Conservation (phyloP, 1,140 invertebrate genomes). For the Ylistrum balloti region DNA sequence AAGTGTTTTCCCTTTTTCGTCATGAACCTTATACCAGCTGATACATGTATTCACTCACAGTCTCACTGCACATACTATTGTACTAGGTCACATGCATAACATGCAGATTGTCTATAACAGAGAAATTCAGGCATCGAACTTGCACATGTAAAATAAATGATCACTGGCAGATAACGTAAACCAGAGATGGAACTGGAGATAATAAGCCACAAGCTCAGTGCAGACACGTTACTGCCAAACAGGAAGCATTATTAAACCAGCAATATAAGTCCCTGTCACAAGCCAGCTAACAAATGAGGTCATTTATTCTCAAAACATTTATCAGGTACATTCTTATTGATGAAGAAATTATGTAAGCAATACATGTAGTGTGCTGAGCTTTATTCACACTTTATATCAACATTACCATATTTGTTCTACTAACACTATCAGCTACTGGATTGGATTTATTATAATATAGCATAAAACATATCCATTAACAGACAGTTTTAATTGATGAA, state of each 20-base stretch:
- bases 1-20: background rate
- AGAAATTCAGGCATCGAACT: background rate
- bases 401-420: background rate
- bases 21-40: no score
- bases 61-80: background rate
- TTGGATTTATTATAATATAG: no score
- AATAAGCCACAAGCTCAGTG: background rate
- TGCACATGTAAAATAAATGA: constrained; percentile 30
- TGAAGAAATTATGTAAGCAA: background rate
- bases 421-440: no score
- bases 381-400: background rate
- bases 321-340: background rate
- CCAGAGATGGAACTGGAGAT: background rate
- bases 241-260: background rate
- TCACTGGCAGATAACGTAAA: background rate
- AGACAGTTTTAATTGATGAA: no score
- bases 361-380: background rate
- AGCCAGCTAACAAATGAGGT: background rate
- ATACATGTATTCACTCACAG: no score
- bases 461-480: no score
- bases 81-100: background rate
- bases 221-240: background rate
- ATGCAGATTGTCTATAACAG: background rate
- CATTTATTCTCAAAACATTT: constrained; percentile 14
- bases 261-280: background rate